Evolutionary conservation across 2,888 invertebrate species (phyloP).

Genomic region (Megaustenia siamemsis): DNA sequence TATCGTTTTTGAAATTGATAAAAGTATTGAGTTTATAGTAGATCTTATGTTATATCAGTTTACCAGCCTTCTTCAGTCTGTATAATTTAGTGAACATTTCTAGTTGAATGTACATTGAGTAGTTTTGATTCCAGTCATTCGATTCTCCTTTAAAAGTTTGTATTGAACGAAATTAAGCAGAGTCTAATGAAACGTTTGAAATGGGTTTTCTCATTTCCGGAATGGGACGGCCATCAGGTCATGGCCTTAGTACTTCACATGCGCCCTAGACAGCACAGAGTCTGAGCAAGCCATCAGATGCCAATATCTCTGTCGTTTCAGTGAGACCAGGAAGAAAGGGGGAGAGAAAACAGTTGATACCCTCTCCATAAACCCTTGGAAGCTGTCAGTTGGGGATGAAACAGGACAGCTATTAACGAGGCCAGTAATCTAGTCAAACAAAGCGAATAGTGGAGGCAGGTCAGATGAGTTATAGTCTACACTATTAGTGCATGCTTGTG

Average conservation of each 20-base stretch:
- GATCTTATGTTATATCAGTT: background rate
- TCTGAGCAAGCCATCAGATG: constrained; percentile 37
- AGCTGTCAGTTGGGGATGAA: background rate
- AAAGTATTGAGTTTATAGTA: background rate
- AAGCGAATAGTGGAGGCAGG: no score
- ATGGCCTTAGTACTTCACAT: constrained; percentile 34
- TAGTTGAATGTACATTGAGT: background rate
- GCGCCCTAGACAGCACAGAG: constrained; percentile 26
- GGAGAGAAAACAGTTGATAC: background rate
- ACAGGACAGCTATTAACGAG: background rate
- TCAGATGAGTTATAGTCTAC: no score
- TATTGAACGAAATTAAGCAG: background rate
- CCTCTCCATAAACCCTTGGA: background rate
- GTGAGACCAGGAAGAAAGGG: background rate
- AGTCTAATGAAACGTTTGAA: constrained; percentile 7
- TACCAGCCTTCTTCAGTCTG: background rate
- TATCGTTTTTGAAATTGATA: background rate
- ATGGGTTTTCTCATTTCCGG: constrained; percentile 33
- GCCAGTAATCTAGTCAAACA: no score
- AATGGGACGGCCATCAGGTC: constrained; percentile 21
- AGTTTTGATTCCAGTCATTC: background rate
- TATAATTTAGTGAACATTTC: background rate
- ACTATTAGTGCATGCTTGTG: no score
- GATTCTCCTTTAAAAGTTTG: background rate
- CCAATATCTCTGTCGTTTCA: constrained; percentile 16